These are phyloP conservation scores for Orchesella cincta DNA, from an alignment of 1,140 invertebrate species.

Conservation along the genomic window DNA sequence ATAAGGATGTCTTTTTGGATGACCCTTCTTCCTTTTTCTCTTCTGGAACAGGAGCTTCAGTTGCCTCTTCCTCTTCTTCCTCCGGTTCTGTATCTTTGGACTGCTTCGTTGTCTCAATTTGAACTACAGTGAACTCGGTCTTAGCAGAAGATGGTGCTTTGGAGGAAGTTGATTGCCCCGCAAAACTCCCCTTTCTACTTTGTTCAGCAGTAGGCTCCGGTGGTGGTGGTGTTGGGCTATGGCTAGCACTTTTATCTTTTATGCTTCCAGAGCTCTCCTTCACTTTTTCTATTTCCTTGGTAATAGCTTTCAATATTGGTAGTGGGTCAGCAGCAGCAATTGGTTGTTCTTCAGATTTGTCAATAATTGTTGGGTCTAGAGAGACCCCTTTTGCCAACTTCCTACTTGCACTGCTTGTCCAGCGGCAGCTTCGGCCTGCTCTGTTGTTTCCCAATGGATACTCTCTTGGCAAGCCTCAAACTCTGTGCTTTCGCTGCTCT, in stretches of 20 bases:
- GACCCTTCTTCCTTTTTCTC: neutral
- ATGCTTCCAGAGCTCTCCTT: neutral
- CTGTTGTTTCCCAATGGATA: neutral
- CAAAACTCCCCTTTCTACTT: too few relatives aligned
- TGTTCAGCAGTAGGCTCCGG: too few relatives aligned
- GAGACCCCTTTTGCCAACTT: neutral
- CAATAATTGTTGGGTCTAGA: neutral
- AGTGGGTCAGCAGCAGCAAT: neutral
- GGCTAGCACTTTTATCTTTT: neutral
- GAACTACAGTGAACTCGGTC: neutral
- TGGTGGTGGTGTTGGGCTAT: neutral
- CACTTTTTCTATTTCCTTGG: neutral
- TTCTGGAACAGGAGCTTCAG: neutral
- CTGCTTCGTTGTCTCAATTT: slow-evolving; percentile 2
- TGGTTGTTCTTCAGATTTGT: neutral
- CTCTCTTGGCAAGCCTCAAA: neutral
- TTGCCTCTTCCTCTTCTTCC: neutral
- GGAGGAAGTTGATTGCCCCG: neutral
- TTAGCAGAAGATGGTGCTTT: neutral
- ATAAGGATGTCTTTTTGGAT: slow-evolving; percentile 1
- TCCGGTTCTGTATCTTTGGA: neutral
- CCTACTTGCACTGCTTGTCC: neutral
- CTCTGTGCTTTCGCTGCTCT: neutral
- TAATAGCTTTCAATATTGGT: neutral
- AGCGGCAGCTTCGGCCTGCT: neutral